A percentile compares a stretch with the other conserved stretches of the same genome.
These are phyloP conservation scores for Acanthochromis polyacanthus DNA, from an alignment of 2,113 vertebrate genomes.

Conservation along the genomic window DNA sequence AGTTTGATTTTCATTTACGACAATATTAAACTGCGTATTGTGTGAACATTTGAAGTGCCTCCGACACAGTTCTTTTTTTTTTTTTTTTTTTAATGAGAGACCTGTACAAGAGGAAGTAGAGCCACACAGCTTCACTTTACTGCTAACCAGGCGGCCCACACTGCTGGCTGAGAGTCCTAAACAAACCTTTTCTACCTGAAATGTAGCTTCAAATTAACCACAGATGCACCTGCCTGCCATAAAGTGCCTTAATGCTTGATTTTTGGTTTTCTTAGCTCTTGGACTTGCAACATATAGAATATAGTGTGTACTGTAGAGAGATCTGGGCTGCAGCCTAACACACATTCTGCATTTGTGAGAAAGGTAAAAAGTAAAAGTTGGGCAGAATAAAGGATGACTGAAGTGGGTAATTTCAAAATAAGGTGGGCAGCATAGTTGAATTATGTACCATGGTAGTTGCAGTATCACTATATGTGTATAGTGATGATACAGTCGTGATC, in stretches of 20 bases:
- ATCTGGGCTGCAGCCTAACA: not conserved
- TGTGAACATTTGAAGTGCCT: conserved; percentile 39
- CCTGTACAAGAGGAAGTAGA: conserved; percentile 4
- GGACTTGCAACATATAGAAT: not conserved
- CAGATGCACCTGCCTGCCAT: conserved; percentile 1
- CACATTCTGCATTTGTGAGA: not conserved
- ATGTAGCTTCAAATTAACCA: conserved; percentile 22
- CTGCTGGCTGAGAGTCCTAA: not conserved
- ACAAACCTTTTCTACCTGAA: conserved; percentile 9
- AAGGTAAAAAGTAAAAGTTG: not conserved
- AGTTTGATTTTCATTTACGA: conserved; percentile 55
- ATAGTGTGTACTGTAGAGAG: not conserved
- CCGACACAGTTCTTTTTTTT: not conserved
- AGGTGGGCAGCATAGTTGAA: too few species aligned
- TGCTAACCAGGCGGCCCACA: conserved; percentile 1
- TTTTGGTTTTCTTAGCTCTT: not conserved
- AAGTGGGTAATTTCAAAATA: not conserved
- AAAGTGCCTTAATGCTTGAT: conserved; percentile 3
- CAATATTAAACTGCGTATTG: conserved; percentile 30
- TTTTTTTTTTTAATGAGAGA: conserved; percentile 36
- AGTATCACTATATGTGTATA: too few species aligned
- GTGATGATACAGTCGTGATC: too few species aligned
- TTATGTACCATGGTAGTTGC: too few species aligned
- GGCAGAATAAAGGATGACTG: not conserved
- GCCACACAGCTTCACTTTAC: conserved; percentile 4